Percentiles rank a stretch among this genome's conserved stretches.
Evolutionary conservation across 2,113 vertebrate species (phyloP).

Genomic region (Ageneiosus marmoratus): DNA sequence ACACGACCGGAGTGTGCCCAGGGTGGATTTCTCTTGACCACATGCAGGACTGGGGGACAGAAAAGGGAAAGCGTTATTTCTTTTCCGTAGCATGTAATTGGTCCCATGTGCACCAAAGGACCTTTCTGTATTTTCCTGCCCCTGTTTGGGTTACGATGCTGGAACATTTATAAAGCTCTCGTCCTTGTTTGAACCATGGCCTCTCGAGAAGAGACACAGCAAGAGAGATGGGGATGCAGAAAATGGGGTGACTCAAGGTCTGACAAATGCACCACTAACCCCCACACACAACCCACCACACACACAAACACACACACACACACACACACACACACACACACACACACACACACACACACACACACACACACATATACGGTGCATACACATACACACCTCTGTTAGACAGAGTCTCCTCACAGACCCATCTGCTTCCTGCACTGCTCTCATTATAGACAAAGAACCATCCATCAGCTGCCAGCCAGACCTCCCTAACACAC

Average conservation of each 20-base stretch:
- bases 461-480: slow-evolving; percentile 48
- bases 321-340: slow-evolving; percentile 26
- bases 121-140: background rate
- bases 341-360: slow-evolving; percentile 8
- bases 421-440: slow-evolving; percentile 53
- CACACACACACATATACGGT: slow-evolving; percentile 10
- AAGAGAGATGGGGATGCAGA: slow-evolving; percentile 18
- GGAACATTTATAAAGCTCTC: slow-evolving; percentile 17
- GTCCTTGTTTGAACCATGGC: slow-evolving; percentile 6
- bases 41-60: background rate
- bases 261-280: slow-evolving; percentile 14
- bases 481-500: slow-evolving; percentile 27
- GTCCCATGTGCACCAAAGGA: background rate
- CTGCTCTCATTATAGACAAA: slow-evolving; percentile 51
- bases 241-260: slow-evolving; percentile 8
- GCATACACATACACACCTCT: slow-evolving; percentile 25
- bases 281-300: no score
- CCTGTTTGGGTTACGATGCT: background rate
- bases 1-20: background rate
- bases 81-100: slow-evolving; percentile 41
- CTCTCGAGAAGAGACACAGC: background rate
- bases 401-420: slow-evolving; percentile 38
- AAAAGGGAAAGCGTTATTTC: slow-evolving; percentile 20
- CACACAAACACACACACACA: background rate
- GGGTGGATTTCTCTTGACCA: background rate